Evolutionary conservation across 2,888 invertebrate species (phyloP).

Genomic region (Steinernema scapterisci): DNA sequence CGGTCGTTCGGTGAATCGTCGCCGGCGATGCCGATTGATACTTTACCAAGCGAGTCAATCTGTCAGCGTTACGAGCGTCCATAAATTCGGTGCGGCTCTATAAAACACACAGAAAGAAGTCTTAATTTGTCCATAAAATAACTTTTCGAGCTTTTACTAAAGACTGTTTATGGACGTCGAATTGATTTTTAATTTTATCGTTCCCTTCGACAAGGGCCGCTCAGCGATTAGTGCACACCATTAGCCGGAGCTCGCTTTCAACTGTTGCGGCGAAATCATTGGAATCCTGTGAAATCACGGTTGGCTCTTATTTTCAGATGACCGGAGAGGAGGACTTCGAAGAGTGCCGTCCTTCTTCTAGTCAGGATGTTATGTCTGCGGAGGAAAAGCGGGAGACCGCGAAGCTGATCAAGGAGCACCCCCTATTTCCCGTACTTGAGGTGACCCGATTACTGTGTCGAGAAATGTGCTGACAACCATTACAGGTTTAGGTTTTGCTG

Average conservation of each 20-base stretch:
- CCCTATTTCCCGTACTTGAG: constrained; percentile 10
- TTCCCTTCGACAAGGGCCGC: constrained; percentile 28
- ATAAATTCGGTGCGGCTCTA: constrained; percentile 30
- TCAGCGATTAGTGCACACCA: not conserved
- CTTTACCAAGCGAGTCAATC: constrained; percentile 6
- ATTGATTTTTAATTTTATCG: constrained; percentile 32
- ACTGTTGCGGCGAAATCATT: not conserved
- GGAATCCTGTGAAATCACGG: no score
- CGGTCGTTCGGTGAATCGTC: not conserved
- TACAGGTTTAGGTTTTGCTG: constrained; percentile 1
- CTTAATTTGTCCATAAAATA: constrained; percentile 31
- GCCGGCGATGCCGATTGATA: not conserved
- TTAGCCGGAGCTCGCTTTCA: not conserved
- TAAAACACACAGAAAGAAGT: constrained; percentile 30
- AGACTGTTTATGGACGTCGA: constrained; percentile 26
- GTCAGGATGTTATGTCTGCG: not conserved
- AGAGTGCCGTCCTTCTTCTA: constrained; percentile 6
- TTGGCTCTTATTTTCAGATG: not conserved
- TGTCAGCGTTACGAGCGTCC: constrained; percentile 27
- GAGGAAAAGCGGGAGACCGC: not conserved
- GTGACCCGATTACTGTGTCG: not conserved
- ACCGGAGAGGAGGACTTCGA: constrained; percentile 1
- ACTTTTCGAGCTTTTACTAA: constrained; percentile 27
- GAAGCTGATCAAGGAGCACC: not conserved
- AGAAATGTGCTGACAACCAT: constrained; percentile 9